These are phyloP conservation scores for Meloidogyne floridensis DNA, from an alignment of 1,140 invertebrate genomes.

Conservation along the genomic window DNA sequence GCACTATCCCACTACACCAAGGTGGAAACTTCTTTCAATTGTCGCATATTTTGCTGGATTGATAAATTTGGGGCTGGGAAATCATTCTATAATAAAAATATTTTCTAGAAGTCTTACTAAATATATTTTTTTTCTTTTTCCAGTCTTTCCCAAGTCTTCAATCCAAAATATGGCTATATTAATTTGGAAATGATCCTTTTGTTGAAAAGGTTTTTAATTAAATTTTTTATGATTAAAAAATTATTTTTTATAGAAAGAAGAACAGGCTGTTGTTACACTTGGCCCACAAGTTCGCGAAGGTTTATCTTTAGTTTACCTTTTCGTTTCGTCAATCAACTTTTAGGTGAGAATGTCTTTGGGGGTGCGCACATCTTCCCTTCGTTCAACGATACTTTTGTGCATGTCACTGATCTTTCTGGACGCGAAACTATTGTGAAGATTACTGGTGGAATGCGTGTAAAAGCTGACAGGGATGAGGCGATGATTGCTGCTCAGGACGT, in stretches of 20 bases:
- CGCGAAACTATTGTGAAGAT: slow-evolving; percentile 94
- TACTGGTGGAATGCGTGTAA: slow-evolving; percentile 99
- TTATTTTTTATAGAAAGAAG: slow-evolving; percentile 72
- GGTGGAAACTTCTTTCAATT: no score
- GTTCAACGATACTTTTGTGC: slow-evolving; percentile 99
- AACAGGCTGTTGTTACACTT: slow-evolving; percentile 91
- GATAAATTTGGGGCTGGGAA: no score
- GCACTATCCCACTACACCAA: no score
- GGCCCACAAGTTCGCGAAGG: slow-evolving; percentile 90
- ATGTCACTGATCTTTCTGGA: slow-evolving; percentile 97
- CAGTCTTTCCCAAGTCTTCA: no score
- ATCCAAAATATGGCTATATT: no score
- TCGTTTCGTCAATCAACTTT: not conserved
- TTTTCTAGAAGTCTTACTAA: no score
- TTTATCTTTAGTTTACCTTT: not conserved
- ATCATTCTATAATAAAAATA: no score
- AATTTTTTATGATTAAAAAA: no score
- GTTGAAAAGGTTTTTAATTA: no score
- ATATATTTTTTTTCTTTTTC: no score
- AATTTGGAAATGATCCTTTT: no score
- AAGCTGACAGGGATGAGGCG: slow-evolving; percentile 99
- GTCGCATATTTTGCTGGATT: no score
- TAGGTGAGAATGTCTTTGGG: slow-evolving; percentile 90
- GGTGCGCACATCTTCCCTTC: slow-evolving; percentile 99
- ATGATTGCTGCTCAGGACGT: slow-evolving; percentile 99